Evolutionary conservation across 2,797 vertebrate genomes (phyloP).

Genomic region (Ctenochaetus hawaiiensis): DNA sequence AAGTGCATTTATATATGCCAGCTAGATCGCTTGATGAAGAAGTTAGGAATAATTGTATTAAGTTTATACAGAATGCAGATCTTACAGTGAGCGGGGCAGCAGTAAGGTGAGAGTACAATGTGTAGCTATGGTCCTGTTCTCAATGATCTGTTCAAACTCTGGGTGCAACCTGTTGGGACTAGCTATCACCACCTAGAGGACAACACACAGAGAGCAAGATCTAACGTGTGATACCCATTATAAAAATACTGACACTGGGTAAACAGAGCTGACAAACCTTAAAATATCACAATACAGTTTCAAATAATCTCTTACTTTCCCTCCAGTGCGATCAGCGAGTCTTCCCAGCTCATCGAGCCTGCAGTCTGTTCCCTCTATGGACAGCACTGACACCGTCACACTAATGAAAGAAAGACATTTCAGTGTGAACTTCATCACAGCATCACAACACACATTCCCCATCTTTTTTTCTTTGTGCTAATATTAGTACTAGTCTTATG

Average conservation of each 20-base stretch:
- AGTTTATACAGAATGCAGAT: neutral
- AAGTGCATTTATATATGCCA: slow-evolving; percentile 1
- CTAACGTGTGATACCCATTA: neutral
- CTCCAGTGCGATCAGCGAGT: slow-evolving; percentile 83
- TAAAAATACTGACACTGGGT: neutral
- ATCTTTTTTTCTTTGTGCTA: neutral
- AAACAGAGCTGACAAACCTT: neutral
- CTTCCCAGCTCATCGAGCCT: slow-evolving; percentile 83
- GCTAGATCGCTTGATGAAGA: neutral
- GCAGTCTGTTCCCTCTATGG: slow-evolving; percentile 85
- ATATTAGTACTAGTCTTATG: neutral
- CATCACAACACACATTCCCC: slow-evolving; percentile 1
- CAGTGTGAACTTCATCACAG: slow-evolving; percentile 31
- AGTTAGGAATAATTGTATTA: neutral
- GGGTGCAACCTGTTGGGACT: slow-evolving; percentile 73
- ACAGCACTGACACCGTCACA: slow-evolving; percentile 83
- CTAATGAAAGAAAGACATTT: slow-evolving; percentile 62
- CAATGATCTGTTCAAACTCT: slow-evolving; percentile 81
- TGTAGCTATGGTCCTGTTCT: slow-evolving; percentile 78
- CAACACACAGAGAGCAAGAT: neutral
- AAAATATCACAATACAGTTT: neutral
- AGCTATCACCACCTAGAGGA: slow-evolving; percentile 77
- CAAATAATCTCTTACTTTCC: slow-evolving; percentile 70
- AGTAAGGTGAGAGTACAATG: slow-evolving; percentile 78
- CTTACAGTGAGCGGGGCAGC: slow-evolving; percentile 81